Evolutionary conservation across 2,888 invertebrate genomes (phyloP), one percentile per base, ranked within the genome.

Genomic region (Ctenicera cuprea): DNA sequence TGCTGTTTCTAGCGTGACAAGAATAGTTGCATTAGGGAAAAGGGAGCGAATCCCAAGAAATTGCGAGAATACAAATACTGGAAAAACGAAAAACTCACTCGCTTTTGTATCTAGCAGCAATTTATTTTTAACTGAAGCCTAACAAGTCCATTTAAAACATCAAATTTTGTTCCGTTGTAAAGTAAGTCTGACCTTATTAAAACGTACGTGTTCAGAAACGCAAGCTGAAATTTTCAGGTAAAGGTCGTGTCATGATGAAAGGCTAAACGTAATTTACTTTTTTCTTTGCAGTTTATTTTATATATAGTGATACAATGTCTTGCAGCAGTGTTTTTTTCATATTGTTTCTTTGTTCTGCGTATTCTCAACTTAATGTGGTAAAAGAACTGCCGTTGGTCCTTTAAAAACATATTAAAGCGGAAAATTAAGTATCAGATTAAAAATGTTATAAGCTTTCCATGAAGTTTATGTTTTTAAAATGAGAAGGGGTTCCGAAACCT

Each of bases 1-100:
- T 59, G 18, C 41, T 59, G 59, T 26, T 54, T 14, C 30, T 7
- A 20, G 59, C 59, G 38, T 59, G 59, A 59, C 59, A 38, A 20
- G 59, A 59, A 59, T 59, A 59, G 37, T 37, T 59, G 14, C 54
- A 33, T 30, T 26, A 8, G 20, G 41, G 14, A 14, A 41, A 41
- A 30, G 5, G 33, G 30, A 12, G 5, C 7, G 30, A 22, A 54
- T 14, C 30, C 12, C n/a, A 1, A 11, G 14, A 54, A 54, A 54
- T 33, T 12, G n/a, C 9, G 12, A 30, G 12, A 30, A 18, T 18
- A 45, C 45, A 45, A 45, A 45, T 4, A 14, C 18, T 9, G 1
- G 45, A 16, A 18, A 45, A 45, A 45, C 4, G 5, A 45, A 16
- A 43, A 43, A 14, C 14, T 5, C 3, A 43, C 3, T 4, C 8